phyloP scores from a whole-genome alignment of 1,140 invertebrate species.

The Cryptotermes secundus region DNA sequence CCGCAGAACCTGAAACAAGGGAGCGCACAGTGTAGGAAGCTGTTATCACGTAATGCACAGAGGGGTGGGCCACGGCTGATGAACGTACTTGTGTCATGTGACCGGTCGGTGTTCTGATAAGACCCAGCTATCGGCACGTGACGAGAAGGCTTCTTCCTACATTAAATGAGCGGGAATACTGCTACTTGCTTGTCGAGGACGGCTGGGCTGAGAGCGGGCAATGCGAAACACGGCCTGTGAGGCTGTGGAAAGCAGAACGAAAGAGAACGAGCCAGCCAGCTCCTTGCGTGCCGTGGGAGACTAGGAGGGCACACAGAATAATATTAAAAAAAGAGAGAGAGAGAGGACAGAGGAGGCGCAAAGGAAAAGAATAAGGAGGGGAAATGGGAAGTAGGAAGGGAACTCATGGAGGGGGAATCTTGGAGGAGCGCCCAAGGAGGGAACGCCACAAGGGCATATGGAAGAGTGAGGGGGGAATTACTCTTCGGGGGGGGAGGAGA shows the following conservation, averaged over 20 bases:
- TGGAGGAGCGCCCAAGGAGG: background rate
- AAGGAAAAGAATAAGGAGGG: slow-evolving; percentile 1
- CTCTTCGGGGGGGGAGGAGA: background rate
- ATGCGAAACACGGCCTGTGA: background rate
- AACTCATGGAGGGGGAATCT: background rate
- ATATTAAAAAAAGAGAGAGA: slow-evolving; percentile 14
- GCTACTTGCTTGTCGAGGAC: background rate
- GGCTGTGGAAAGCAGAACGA: background rate
- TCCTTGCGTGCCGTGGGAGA: background rate
- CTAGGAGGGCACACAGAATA: background rate
- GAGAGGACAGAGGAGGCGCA: background rate
- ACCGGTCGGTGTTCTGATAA: background rate
- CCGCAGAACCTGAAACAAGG: background rate
- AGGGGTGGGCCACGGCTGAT: too few relatives aligned
- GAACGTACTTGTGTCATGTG: background rate
- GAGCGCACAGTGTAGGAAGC: too few relatives aligned
- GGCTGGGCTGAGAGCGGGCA: background rate
- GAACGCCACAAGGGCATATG: background rate
- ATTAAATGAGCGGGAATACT: background rate
- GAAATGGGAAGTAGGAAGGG: slow-evolving; percentile 13
- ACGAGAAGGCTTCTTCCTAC: too few relatives aligned
- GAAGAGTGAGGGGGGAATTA: background rate
- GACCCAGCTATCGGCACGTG: background rate
- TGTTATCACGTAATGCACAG: too few relatives aligned
- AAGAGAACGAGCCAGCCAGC: background rate